These are phyloP conservation scores for Carcina quercana DNA, from an alignment of 2,888 invertebrate species.

Conservation along the genomic window DNA sequence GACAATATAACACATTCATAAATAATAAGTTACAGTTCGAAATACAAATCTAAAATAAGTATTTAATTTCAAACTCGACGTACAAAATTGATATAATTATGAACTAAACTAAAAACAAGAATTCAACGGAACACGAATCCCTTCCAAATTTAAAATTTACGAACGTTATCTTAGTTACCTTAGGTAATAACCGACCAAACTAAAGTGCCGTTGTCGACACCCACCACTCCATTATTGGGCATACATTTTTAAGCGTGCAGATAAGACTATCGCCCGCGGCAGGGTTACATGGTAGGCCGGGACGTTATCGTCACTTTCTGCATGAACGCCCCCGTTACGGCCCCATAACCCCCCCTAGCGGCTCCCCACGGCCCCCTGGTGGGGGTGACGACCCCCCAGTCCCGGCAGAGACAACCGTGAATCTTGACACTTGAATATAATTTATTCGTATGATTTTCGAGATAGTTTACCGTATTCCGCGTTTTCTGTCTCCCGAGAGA, in stretches of 20 bases:
- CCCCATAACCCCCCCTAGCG: slow-evolving; percentile 25
- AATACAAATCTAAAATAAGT: no score
- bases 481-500: slow-evolving; percentile 1
- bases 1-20: no score
- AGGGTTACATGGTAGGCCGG: slow-evolving; percentile 71
- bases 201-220: slow-evolving; percentile 41
- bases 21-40: no score
- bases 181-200: slow-evolving; percentile 19
- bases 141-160: no score
- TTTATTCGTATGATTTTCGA: slow-evolving; percentile 42
- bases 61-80: no score
- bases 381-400: slow-evolving; percentile 15
- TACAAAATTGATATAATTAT: no score
- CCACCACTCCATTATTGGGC: slow-evolving; percentile 53
- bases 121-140: no score
- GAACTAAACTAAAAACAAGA: no score
- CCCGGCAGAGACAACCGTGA: slow-evolving; percentile 43
- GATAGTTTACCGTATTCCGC: slow-evolving; percentile 9
- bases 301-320: slow-evolving; percentile 71
- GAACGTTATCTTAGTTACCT: no score
- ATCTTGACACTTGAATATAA: slow-evolving; percentile 68
- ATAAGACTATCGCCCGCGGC: slow-evolving; percentile 51
- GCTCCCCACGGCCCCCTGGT: slow-evolving; percentile 11
- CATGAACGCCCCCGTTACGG: slow-evolving; percentile 71
- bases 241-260: slow-evolving; percentile 64